Base-by-base conservation (phyloP, 2,113 vertebrate species). In the Cacatua alba region DNA sequence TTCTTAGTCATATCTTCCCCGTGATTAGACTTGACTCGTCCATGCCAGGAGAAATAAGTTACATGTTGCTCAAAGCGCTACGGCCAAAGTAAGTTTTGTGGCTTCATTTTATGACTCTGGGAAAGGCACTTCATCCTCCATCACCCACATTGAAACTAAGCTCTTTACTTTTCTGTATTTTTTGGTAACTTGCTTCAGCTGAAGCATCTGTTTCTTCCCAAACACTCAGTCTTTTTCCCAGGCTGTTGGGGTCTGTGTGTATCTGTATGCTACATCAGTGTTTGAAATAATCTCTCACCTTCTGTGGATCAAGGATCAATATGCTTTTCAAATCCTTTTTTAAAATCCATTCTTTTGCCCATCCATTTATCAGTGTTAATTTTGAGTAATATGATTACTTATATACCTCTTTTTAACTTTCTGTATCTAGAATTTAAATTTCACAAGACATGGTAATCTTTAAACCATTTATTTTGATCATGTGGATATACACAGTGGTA, bases 1-100 rank as follows among this genome's bases (percentile, higher is more conserved):
- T 79, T 91, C 65, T 91, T 82, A 89, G 62, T 65, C 52, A 33
- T 62, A 21, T 67, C 74, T 89, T 94, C 67, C 57, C 20, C 57
- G 90, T 95, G 44, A 80, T 92, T 91, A 79, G 41, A 69, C 52
- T 89, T 80, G 46, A 82, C 41, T 94, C 23, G 13, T 95, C 62
- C 62, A 64, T 0, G 1, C 14, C 62, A 85, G 71, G 41, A 88
- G 24, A 89, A 72, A 82, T 72, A 26, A 0, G 8, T 60, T 85
- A 35, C 5, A 23, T 83, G 88, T 83, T 88, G 14, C 41, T 84
- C 14, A 84, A 39, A 71, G 41, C 1, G 1, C 76, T 84, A 15
- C 1, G 25, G 77, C 9, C n/a, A 79, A 72, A 86, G 51, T 68
- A 39, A 39, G 39, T 39, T 86, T 82, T 64, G 17, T 64, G 13